phyloP scores from a whole-genome alignment of 2,888 invertebrate species.

The Rotaria socialis region DNA sequence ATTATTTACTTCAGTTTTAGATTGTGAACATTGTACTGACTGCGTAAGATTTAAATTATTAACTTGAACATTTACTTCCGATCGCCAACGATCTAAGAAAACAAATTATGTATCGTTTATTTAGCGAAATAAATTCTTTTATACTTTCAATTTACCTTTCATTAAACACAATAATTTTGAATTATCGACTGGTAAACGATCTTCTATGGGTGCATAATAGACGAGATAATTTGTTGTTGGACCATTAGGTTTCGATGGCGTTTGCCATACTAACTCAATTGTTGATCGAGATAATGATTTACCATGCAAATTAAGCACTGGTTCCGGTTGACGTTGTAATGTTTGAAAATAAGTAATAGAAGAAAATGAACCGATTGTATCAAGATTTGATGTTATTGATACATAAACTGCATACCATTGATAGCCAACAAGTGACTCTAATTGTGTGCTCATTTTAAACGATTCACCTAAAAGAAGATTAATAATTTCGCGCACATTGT shows the following conservation, averaged over 20 bases:
- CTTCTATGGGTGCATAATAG: background rate
- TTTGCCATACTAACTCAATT: background rate
- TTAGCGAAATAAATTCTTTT: too few relatives aligned
- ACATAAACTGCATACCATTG: conserved; percentile 22
- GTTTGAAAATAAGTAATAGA: conserved; percentile 9
- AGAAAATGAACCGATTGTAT: background rate
- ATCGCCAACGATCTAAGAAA: background rate
- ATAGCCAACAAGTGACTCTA: background rate
- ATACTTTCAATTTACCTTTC: background rate
- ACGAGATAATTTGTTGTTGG: background rate
- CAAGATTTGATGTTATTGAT: conserved; percentile 4
- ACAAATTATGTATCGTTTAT: background rate
- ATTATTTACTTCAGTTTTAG: background rate
- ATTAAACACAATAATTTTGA: conserved; percentile 2
- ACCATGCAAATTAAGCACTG: background rate
- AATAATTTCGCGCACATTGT: too few relatives aligned
- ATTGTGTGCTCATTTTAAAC: background rate
- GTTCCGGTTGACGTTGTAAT: conserved; percentile 26
- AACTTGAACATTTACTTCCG: background rate
- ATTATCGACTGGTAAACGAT: background rate
- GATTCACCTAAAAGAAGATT: background rate
- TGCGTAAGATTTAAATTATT: background rate
- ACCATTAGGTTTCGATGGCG: conserved; percentile 13
- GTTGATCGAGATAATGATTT: background rate
- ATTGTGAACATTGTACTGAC: background rate